Base-by-base conservation (phyloP, 2,113 vertebrate species). In the Ellobius talpinus region DNA sequence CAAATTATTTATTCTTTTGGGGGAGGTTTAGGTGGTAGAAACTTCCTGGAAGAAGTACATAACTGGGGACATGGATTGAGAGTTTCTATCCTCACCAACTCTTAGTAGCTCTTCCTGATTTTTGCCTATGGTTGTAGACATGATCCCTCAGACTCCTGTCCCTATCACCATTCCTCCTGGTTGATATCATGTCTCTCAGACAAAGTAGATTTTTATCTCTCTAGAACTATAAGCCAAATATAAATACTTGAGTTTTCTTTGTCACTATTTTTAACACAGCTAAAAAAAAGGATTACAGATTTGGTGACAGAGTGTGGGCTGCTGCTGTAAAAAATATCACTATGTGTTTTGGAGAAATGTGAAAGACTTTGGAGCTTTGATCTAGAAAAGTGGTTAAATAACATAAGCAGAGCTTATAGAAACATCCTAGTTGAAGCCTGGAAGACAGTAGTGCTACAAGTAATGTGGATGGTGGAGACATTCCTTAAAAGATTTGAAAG, bases 61-160 rank as follows among this genome's bases (percentile, higher is more conserved):
- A 5, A 36, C 12, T 79, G 9, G 19, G 33, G 19, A 2, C 4
- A 55, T 19, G 19, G 19, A 24, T 55, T 24, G 33, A n/a, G 31
- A 52, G 5, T 55, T 55, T 52, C 23, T n/a, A 81, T n/a, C 19
- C 9, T 55, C 19, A 81, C 11, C 52, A 10, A 81, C 52, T 58
- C 2, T 0, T 1, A 55, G 0, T 23, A 23, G 2, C 4, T 78
- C 33, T 23, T n/a, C 29, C 1, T 55, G 77, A 4, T 79, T 79
- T 24, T 33, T 81, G 33, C 4, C 33, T 55, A 0, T 23, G 19
- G 31, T 19, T 52, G 4, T 79, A n/a, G 31, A 23, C 19, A 52
- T 81, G 19, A 21, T 33, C 8, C 52, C 29, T 50, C 17, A 55
- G 77, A 9, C 36, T 79, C 31, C 4, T 36, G 17, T 17, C 19